Evolutionary conservation across 2,797 vertebrate genomes (phyloP).

Genomic region (Chromobotia macracanthus): DNA sequence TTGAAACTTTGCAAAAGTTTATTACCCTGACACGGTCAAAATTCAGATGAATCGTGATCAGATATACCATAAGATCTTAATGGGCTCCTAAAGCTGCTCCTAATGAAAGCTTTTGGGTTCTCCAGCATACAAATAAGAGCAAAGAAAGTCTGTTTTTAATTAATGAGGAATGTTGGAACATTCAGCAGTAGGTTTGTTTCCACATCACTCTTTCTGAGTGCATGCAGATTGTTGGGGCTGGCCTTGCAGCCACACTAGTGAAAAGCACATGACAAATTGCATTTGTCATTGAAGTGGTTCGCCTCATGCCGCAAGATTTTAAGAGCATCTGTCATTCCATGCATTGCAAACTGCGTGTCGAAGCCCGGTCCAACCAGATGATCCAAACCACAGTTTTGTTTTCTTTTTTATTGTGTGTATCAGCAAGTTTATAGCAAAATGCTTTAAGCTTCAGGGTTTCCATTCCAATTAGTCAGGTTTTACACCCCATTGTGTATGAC

Average conservation of each 20-base stretch:
- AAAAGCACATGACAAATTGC: slow-evolving; percentile 55
- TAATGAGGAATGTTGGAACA: slow-evolving; percentile 53
- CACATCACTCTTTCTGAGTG: slow-evolving; percentile 17
- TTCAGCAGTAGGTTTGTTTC: slow-evolving; percentile 43
- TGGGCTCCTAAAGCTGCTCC: background rate
- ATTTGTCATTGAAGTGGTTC: slow-evolving; percentile 53
- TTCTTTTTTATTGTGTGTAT: slow-evolving; percentile 44
- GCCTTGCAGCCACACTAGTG: slow-evolving; percentile 7
- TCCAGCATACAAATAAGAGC: background rate
- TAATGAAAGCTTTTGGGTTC: slow-evolving; percentile 21
- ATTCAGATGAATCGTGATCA: background rate
- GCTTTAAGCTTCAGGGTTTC: slow-evolving; percentile 48
- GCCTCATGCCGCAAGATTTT: slow-evolving; percentile 24
- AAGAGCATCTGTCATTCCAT: slow-evolving; percentile 26
- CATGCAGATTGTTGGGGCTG: slow-evolving; percentile 19
- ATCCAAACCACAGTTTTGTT: slow-evolving; percentile 34
- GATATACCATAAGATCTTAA: background rate
- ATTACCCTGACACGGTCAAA: background rate
- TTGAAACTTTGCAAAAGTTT: background rate
- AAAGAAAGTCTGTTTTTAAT: slow-evolving; percentile 57
- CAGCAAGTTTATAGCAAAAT: slow-evolving; percentile 53
- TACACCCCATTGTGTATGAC: slow-evolving; percentile 39
- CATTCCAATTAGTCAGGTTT: slow-evolving; percentile 64
- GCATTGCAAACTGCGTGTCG: background rate
- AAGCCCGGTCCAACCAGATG: slow-evolving; percentile 12